A percentile compares a stretch with the other conserved stretches of the same genome.
phyloP scores from a whole-genome alignment of 1,140 invertebrate species.

The Apis cerana region DNA sequence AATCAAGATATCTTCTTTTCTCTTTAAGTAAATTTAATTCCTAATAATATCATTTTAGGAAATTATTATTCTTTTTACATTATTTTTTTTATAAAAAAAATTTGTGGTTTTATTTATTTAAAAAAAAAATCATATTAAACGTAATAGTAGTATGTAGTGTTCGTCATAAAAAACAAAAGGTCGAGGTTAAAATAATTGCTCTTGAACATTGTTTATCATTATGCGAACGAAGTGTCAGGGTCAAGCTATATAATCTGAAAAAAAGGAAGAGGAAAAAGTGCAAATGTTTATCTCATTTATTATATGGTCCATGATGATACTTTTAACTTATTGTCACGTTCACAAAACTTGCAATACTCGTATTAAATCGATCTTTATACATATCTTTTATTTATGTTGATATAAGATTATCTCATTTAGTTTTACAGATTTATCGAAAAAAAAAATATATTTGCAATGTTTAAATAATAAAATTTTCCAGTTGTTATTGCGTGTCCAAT shows the following conservation, averaged over 20 bases:
- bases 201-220: conserved; percentile 28
- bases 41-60: not conserved
- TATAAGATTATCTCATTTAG: not conserved
- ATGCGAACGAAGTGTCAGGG: conserved; percentile 20
- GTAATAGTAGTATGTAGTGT: not conserved
- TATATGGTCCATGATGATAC: not conserved
- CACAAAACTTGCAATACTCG: not conserved
- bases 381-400: not conserved
- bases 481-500: conserved; percentile 2
- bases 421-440: not conserved
- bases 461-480: conserved; percentile 16
- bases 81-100: not conserved
- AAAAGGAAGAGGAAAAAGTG: not conserved
- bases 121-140: not conserved
- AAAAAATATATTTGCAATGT: not conserved
- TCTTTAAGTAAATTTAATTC: not conserved
- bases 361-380: not conserved
- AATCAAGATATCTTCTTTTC: not conserved
- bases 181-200: conserved; percentile 14
- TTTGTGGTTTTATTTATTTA: no score
- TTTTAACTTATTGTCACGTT: not conserved
- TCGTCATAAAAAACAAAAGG: conserved; percentile 14
- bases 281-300: conserved; percentile 34
- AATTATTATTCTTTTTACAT: not conserved
- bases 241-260: conserved; percentile 17